Conservation (phyloP, 2,113 vertebrate species). For the Otus sunia region DNA sequence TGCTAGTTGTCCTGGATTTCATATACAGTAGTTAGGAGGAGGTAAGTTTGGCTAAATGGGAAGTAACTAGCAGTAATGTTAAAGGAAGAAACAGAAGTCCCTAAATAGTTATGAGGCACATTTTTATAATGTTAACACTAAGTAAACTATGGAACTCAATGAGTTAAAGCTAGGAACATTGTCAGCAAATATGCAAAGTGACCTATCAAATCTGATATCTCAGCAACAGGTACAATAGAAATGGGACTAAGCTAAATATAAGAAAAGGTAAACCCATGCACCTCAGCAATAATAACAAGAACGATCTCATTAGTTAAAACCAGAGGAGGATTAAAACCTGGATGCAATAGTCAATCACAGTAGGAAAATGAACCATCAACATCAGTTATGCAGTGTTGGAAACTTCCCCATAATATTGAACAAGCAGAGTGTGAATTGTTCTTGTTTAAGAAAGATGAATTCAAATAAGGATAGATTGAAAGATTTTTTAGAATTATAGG, state of each 20-base stretch:
- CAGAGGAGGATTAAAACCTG: neutral
- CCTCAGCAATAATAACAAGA: neutral
- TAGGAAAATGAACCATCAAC: neutral
- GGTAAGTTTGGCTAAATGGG: neutral
- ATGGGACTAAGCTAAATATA: neutral
- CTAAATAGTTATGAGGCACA: neutral
- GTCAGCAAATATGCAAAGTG: neutral
- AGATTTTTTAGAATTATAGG: neutral
- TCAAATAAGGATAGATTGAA: neutral
- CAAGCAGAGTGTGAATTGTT: neutral
- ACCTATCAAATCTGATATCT: neutral
- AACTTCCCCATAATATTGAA: neutral
- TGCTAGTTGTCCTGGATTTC: neutral
- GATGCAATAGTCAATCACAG: neutral
- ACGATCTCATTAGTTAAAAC: neutral
- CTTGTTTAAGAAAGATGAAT: neutral
- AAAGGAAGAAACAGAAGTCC: neutral
- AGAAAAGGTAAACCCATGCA: neutral
- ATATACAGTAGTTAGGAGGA: neutral
- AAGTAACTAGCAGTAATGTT: neutral
- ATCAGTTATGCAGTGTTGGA: neutral
- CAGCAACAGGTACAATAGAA: neutral
- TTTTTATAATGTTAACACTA: neutral
- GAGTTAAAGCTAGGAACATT: neutral
- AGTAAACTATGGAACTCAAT: fast-evolving